A percentile compares a stretch with the other conserved stretches of the same genome.
Conservation (phyloP, 2,797 vertebrate species). For the Furcifer pardalis region DNA sequence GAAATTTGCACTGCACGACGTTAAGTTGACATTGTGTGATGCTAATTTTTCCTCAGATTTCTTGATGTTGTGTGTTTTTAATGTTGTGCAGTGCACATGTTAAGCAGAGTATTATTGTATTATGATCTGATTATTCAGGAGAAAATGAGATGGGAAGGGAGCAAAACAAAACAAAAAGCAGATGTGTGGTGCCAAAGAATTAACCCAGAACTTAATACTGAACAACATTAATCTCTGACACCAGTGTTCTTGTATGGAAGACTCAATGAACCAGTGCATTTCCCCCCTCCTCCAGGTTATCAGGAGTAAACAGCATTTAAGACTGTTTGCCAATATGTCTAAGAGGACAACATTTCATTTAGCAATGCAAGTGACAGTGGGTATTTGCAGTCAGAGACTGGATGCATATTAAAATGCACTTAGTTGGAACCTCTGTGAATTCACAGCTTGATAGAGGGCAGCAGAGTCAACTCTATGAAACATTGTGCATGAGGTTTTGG, state of each 20-base stretch:
- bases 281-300: neutral
- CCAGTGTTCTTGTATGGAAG: too few relatives aligned
- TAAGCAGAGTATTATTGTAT: too few relatives aligned
- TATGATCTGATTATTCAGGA: too few relatives aligned
- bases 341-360: neutral
- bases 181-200: neutral
- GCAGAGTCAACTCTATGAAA: fast-evolving
- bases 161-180: too few relatives aligned
- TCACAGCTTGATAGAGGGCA: neutral
- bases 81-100: too few relatives aligned
- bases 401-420: neutral
- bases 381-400: neutral
- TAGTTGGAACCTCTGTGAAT: neutral
- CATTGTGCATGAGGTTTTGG: neutral
- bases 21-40: too few relatives aligned
- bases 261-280: fast-evolving
- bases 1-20: too few relatives aligned
- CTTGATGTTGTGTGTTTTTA: too few relatives aligned
- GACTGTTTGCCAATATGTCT: neutral
- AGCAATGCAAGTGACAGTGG: neutral
- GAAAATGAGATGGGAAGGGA: too few relatives aligned
- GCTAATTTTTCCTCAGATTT: too few relatives aligned
- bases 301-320: neutral
- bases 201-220: neutral
- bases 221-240: neutral